Base-by-base conservation (phyloP, 2,113 vertebrate species). In the Catharus fuscescens region DNA sequence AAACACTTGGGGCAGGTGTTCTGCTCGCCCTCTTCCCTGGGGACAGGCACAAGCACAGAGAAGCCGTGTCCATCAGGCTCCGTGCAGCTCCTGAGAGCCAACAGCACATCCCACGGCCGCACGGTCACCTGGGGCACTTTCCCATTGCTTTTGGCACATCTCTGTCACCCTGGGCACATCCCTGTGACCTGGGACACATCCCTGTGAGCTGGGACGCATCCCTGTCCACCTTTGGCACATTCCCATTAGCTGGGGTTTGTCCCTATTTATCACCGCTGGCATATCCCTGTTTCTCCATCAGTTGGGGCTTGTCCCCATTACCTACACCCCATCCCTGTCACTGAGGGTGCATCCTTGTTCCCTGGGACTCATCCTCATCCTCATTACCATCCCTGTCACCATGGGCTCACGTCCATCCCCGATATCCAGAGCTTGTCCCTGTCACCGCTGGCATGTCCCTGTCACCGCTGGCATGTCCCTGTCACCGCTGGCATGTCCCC, bases 1-100 rank as follows among this genome's bases (percentile, higher is more conserved):
- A n/a, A 38, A 45, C 25, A 12, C 21, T 8, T 2, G 1, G 21
- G 20, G 11, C 0, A 0, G 4, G 34, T 31, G 45, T 20, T 26
- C 66, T 54, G 77, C n/a, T 80, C 28, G 42, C 15, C 7, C 6
- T 53, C 16, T 29, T 38, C 69, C 9, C 31, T 7, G 16, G 34
- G 18, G 53, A 59, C 48, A 25, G 52, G 50, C n/a, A 61, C 47
- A 61, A 61, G 56, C 59, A 44, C 3, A 10, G 25, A 12, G 5
- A 7, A 44, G 54, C 28, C 0, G 0, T 6, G 8, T 53, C 60
- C 48, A 2, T 4, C 38, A 19, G 10, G 45, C 34, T 56, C 47
- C 0, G 2, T 3, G 12, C 47, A 61, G 57, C 28, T 59, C 36
- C 36, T 12, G 2, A 29, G 28, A 59, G 31, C 59, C 65, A 24